Evolutionary conservation across 2,113 vertebrate species (phyloP).

Genomic region (Falcunculus frontatus): DNA sequence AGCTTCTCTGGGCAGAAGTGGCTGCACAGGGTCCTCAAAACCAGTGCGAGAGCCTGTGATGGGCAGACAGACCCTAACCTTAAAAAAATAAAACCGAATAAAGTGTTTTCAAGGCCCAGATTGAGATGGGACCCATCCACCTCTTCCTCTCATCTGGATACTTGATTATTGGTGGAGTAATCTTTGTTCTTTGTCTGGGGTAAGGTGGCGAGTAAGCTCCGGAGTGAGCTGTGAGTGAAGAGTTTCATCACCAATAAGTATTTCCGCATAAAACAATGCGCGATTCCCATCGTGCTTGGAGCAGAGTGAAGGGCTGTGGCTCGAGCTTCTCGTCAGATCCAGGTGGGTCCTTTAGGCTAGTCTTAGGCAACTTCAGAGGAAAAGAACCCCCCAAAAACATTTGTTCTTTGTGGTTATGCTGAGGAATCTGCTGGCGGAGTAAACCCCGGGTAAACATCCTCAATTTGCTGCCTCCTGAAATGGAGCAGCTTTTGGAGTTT

Average conservation of each 20-base stretch:
- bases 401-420: neutral
- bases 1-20: neutral
- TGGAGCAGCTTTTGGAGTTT: slow-evolving; percentile 71
- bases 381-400: neutral
- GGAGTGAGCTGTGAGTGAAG: neutral
- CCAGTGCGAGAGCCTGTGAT: accelerated
- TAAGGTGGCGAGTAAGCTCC: no score
- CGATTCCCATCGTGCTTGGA: accelerated
- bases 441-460: slow-evolving; percentile 7
- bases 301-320: neutral
- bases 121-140: neutral
- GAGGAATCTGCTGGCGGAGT: slow-evolving; percentile 14
- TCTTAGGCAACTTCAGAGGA: neutral
- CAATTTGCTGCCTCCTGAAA: slow-evolving; percentile 65
- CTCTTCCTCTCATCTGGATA: neutral
- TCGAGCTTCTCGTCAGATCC: neutral
- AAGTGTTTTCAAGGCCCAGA: neutral
- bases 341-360: neutral
- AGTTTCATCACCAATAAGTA: neutral
- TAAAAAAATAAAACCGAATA: neutral
- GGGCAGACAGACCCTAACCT: neutral
- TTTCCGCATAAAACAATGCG: neutral
- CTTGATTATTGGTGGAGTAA: neutral
- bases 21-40: accelerated
- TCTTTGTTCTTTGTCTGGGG: neutral